Conservation (phyloP, 2,113 vertebrate genomes). For the Herpailurus yagouaroundi region DNA sequence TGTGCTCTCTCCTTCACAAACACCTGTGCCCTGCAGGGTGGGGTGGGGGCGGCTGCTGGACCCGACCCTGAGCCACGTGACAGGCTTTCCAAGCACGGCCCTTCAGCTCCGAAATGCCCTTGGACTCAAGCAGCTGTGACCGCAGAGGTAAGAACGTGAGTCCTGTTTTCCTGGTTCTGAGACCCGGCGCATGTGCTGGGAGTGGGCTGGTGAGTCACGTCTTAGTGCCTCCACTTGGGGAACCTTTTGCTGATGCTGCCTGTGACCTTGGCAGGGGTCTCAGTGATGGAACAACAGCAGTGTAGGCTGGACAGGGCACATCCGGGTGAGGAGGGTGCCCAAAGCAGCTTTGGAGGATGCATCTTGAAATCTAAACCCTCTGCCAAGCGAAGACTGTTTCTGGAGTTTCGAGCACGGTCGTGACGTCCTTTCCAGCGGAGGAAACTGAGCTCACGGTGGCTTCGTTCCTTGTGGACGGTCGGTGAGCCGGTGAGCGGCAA, state of each 20-base stretch:
- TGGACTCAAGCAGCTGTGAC: background rate
- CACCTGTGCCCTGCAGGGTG: rapidly evolving
- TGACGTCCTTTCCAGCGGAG: background rate
- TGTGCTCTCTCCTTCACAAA: background rate
- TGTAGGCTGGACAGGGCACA: background rate
- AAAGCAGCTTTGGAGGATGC: background rate
- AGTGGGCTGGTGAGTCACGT: background rate
- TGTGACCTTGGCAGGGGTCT: background rate
- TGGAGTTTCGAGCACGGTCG: background rate
- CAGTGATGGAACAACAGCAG: rapidly evolving
- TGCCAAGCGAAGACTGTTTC: background rate
- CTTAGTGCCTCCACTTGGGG: background rate
- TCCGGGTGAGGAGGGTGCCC: background rate
- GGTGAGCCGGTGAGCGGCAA: background rate
- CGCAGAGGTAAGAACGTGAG: background rate
- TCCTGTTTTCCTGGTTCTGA: background rate
- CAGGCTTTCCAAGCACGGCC: background rate
- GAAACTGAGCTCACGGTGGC: background rate
- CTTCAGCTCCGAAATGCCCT: background rate
- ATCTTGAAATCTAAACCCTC: background rate
- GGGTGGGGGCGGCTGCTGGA: background rate
- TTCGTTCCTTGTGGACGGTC: background rate
- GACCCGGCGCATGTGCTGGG: background rate
- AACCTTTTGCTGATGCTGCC: background rate
- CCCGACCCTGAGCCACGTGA: too few relatives aligned